These are phyloP conservation scores for Apotomis turbidana DNA, from an alignment of 2,888 invertebrate genomes.

Conservation along the genomic window DNA sequence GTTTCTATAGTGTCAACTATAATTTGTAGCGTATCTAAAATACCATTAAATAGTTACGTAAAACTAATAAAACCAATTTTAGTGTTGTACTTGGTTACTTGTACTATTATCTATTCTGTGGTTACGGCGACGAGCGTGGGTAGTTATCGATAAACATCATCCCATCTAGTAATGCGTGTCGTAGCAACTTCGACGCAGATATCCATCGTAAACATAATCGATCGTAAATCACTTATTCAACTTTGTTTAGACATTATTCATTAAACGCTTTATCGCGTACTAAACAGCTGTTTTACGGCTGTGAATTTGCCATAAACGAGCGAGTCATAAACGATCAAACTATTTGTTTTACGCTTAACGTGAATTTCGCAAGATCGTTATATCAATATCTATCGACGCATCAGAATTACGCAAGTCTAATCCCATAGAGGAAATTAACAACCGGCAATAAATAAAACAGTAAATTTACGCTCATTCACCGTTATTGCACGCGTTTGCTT, in stretches of 20 bases:
- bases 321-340: conserved; percentile 41
- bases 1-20: conserved; percentile 7
- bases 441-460: conserved; percentile 44
- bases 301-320: conserved; percentile 45
- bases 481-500: conserved; percentile 52
- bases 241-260: conserved; percentile 58
- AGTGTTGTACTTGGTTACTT: conserved; percentile 44
- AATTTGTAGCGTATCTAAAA: conserved; percentile 19
- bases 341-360: conserved; percentile 42
- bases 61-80: conserved; percentile 40
- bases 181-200: conserved; percentile 48
- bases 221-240: conserved; percentile 57
- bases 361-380: conserved; percentile 34
- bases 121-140: conserved; percentile 43
- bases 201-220: conserved; percentile 59
- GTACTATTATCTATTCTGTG: too few relatives aligned
- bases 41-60: conserved; percentile 28
- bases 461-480: conserved; percentile 48
- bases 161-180: conserved; percentile 44
- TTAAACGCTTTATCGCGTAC: conserved; percentile 46
- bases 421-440: conserved; percentile 49
- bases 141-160: conserved; percentile 48
- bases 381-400: conserved; percentile 14
- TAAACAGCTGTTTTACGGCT: conserved; percentile 43
- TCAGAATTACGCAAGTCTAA: conserved; percentile 45